A percentile compares a stretch with the other conserved stretches of the same genome.
phyloP scores from a whole-genome alignment of 2,113 vertebrate species.

The Artemisiospiza belli region DNA sequence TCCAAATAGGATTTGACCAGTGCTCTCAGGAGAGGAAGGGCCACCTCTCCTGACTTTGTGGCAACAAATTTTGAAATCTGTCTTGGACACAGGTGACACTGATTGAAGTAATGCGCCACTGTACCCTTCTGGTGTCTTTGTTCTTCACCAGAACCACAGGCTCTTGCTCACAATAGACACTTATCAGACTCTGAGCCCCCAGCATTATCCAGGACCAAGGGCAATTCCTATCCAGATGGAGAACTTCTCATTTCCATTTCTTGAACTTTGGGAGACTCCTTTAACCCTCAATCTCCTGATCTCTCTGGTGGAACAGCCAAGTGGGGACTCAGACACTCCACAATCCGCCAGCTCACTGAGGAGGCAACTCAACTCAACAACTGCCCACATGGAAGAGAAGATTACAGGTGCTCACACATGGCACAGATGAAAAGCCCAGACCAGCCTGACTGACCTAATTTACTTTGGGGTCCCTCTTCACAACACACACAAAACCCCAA shows the following conservation, averaged over 20 bases:
- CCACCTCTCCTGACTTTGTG: too few species aligned
- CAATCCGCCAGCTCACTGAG: fast-evolving
- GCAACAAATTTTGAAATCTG: too few species aligned
- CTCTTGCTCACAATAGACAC: neutral
- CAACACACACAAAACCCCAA: neutral
- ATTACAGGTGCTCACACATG: fast-evolving
- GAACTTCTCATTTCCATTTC: fast-evolving
- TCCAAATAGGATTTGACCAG: too few species aligned
- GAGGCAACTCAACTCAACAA: too few species aligned
- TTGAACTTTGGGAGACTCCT: fast-evolving
- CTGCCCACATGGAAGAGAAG: fast-evolving
- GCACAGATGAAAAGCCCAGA: neutral
- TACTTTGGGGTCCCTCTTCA: neutral
- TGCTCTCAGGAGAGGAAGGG: too few species aligned
- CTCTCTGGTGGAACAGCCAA: too few species aligned
- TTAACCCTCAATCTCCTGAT: neutral
- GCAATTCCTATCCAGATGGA: too few species aligned
- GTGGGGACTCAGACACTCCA: too few species aligned
- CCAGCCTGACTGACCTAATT: fast-evolving
- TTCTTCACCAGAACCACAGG: neutral
- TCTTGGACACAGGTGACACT: too few species aligned
- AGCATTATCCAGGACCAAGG: fast-evolving
- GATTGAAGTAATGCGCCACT: too few species aligned
- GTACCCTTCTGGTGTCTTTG: too few species aligned
- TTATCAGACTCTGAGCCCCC: too few species aligned